phyloP scores from a whole-genome alignment of 1,140 invertebrate species.

The Oryzaephilus surinamensis region DNA sequence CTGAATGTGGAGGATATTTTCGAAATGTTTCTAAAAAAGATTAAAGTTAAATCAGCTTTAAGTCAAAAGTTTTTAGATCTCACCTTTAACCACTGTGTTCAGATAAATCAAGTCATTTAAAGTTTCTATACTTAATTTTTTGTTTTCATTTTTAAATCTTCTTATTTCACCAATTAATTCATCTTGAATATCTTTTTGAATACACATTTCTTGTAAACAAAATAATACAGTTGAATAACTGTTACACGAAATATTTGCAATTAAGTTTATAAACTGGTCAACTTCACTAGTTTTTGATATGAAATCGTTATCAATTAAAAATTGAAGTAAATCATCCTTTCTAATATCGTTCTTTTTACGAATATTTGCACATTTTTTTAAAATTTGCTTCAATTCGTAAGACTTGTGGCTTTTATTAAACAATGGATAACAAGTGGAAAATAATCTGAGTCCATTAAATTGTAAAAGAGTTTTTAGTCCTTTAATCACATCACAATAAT shows the following conservation, averaged over 20 bases:
- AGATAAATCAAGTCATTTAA: slow-evolving; percentile 14
- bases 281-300: neutral
- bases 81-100: slow-evolving; percentile 19
- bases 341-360: slow-evolving; percentile 15
- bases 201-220: slow-evolving; percentile 17
- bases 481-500: neutral
- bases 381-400: slow-evolving; percentile 2
- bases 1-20: slow-evolving; percentile 16
- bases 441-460: slow-evolving; percentile 7
- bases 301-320: slow-evolving; percentile 10
- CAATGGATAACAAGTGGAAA: slow-evolving; percentile 7
- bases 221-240: slow-evolving; percentile 3
- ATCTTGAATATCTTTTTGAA: slow-evolving; percentile 15
- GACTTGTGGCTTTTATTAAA: neutral
- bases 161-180: slow-evolving; percentile 19
- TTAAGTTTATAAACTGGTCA: too few species aligned
- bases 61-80: slow-evolving; percentile 3
- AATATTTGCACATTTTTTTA: slow-evolving; percentile 1
- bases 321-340: slow-evolving; percentile 8
- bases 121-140: slow-evolving; percentile 6
- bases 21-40: slow-evolving; percentile 19
- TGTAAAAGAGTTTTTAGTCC: slow-evolving; percentile 7
- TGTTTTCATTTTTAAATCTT: slow-evolving; percentile 16
- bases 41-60: neutral
- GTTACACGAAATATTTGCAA: too few species aligned